Percentiles rank a stretch among this genome's conserved stretches.
Conservation (phyloP, 2,797 vertebrate genomes). For the Platyrinchus mystaceus region DNA sequence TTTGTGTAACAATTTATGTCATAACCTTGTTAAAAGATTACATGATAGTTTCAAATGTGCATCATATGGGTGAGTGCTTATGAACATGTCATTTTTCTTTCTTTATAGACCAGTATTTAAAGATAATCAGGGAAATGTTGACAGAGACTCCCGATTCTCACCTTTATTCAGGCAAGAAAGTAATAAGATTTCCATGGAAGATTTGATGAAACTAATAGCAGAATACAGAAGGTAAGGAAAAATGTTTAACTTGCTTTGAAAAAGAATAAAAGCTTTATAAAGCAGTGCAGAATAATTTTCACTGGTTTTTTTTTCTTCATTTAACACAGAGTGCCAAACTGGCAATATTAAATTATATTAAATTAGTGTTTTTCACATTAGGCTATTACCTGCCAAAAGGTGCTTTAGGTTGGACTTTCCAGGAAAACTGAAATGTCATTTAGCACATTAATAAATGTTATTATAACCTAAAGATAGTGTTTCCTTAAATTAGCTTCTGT, state of each 20-base stretch:
- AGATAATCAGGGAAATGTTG: constrained; percentile 93
- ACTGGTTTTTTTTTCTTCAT: not conserved
- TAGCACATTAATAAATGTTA: not conserved
- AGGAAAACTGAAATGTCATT: not conserved
- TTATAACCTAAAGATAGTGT: not conserved
- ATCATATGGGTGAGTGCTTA: not conserved
- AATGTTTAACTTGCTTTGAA: not conserved
- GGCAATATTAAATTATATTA: not conserved
- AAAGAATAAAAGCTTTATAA: not conserved
- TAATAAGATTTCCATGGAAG: constrained; percentile 94
- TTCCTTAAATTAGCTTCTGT: not conserved
- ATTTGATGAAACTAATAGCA: constrained; percentile 90
- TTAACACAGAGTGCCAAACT: not conserved
- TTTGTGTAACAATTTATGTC: not conserved
- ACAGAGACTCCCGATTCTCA: constrained; percentile 94
- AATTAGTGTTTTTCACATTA: constrained; percentile 28
- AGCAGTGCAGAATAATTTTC: not conserved
- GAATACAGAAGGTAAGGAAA: constrained; percentile 89
- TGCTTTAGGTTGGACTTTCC: not conserved
- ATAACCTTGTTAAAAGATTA: not conserved
- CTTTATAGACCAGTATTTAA: constrained; percentile 90
- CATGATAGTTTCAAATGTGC: not conserved
- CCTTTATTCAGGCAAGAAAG: constrained; percentile 97
- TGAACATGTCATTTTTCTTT: constrained; percentile 18
- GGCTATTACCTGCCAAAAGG: not conserved